Percentiles rank a stretch among this genome's conserved stretches.
Evolutionary conservation across 2,888 invertebrate species (phyloP).

Genomic region (Ashinkailepas kermadecensis): DNA sequence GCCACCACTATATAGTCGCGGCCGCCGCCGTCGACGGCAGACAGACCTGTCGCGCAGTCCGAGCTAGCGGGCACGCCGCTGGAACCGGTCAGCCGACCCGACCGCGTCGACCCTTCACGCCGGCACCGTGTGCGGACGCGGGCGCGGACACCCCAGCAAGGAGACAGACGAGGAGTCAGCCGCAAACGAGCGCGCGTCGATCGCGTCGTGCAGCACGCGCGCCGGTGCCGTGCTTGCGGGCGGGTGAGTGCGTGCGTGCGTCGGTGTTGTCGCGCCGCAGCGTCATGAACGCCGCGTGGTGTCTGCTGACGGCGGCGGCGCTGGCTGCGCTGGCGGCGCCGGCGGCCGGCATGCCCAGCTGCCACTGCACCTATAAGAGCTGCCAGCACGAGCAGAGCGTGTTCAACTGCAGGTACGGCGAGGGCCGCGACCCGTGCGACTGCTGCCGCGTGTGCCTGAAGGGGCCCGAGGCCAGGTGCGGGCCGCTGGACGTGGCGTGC

Average conservation of each 20-base stretch:
- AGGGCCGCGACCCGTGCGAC: conserved; percentile 17
- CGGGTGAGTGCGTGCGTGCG: no score
- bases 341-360: background rate
- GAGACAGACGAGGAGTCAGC: no score
- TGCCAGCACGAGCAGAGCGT: background rate
- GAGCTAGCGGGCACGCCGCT: no score
- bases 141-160: no score
- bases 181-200: no score
- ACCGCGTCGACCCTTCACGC: no score
- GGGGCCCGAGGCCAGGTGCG: background rate
- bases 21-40: background rate
- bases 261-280: no score
- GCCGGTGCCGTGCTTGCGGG: no score
- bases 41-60: no score
- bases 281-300: background rate
- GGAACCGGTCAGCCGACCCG: no score
- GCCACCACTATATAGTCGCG: background rate
- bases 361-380: background rate
- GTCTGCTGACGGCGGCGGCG: background rate
- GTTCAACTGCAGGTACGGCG: background rate
- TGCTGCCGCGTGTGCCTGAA: conserved; percentile 5
- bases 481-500: background rate
- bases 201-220: no score
- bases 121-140: no score
- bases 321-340: background rate